Base-by-base conservation (phyloP, 2,888 invertebrate genomes). In the Caenorhabditis wallacei region DNA sequence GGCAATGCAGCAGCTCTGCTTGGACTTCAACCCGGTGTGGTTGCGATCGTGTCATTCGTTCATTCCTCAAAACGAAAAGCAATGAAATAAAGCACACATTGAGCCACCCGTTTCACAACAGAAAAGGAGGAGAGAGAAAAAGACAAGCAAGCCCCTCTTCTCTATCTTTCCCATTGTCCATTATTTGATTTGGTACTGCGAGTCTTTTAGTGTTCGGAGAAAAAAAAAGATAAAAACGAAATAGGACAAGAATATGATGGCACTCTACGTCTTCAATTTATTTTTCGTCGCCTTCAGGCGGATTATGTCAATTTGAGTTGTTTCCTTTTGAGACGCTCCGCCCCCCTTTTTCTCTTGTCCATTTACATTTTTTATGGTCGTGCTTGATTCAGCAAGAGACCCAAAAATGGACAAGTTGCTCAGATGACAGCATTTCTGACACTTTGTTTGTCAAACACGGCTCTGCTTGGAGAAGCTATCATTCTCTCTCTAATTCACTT, bases 171-270 rank as follows among this genome's bases (percentile, higher is more conserved):
- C 54, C 61, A 69, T 69, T 78, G 78, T 78, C 78, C 78, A 78
- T 78, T 78, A 78, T 78, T 78, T 78, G 78, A 78, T 78, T 78
- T 78, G 78, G 78, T 69, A 78, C 54, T 61, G 68, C 76, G 61
- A 61, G 59, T 68, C 53, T 57, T 69, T 53, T 61, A 68, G 69
- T 78, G 78, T 76, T 76, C 53, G 64, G 63, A 59, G n/a, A n/a
- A n/a, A 20, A 54, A n/a, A 43, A 54, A 18, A 53, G 59, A 63
- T 66, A 53, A 66, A 66, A 66, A 53, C 35, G 20, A 61, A 37
- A 61, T 30, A 57, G 59, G 46, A 22, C 26, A 54, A 46, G 37
- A 51, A 37, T 35, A 59, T 26, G 74, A 68, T 68, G 68, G 59
- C 66, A 66, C 59, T 43, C 18, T 11, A 18, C n/a, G 40, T n/a